A percentile compares a stretch with the other conserved stretches of the same genome.
Evolutionary conservation across 1,140 invertebrate species (phyloP).

Genomic region (Diachasmimorpha longicaudata): DNA sequence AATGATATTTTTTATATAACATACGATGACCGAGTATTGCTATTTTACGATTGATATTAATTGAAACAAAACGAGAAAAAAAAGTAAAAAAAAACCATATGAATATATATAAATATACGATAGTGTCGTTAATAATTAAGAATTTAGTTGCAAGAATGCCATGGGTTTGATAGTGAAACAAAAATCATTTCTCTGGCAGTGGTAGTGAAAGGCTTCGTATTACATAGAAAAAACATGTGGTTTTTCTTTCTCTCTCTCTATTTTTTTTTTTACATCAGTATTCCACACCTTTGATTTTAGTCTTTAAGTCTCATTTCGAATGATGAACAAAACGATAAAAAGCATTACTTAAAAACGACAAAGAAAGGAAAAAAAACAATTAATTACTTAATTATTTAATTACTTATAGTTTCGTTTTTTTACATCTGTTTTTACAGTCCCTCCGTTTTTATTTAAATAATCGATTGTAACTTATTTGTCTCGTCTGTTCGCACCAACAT

Average conservation of each 20-base stretch:
- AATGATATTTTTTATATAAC: slow-evolving; percentile 60
- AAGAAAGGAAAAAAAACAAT: slow-evolving; percentile 27
- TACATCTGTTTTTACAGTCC: slow-evolving; percentile 48
- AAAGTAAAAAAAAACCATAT: slow-evolving; percentile 17
- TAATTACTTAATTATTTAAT: slow-evolving; percentile 56
- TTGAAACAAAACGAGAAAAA: slow-evolving; percentile 19
- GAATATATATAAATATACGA: slow-evolving; percentile 5
- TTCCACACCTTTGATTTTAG: slow-evolving; percentile 58
- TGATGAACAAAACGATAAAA: not conserved
- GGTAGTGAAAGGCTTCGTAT: not conserved
- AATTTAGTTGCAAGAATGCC: slow-evolving; percentile 45
- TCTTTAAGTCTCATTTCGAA: slow-evolving; percentile 43
- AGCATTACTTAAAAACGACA: slow-evolving; percentile 40
- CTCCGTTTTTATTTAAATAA: slow-evolving; percentile 51
- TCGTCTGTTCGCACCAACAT: slow-evolving; percentile 41
- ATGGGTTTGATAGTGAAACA: slow-evolving; percentile 48
- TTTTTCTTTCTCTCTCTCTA: not conserved
- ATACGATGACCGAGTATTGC: slow-evolving; percentile 56
- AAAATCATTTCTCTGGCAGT: slow-evolving; percentile 51
- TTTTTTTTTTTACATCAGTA: slow-evolving; percentile 56
- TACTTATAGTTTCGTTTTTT: slow-evolving; percentile 46
- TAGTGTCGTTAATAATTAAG: slow-evolving; percentile 39
- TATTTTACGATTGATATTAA: slow-evolving; percentile 57
- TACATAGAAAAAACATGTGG: not conserved
- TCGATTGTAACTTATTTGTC: slow-evolving; percentile 46